Base-by-base conservation (phyloP, 2,888 invertebrate genomes). In the Ctenicera cuprea region DNA sequence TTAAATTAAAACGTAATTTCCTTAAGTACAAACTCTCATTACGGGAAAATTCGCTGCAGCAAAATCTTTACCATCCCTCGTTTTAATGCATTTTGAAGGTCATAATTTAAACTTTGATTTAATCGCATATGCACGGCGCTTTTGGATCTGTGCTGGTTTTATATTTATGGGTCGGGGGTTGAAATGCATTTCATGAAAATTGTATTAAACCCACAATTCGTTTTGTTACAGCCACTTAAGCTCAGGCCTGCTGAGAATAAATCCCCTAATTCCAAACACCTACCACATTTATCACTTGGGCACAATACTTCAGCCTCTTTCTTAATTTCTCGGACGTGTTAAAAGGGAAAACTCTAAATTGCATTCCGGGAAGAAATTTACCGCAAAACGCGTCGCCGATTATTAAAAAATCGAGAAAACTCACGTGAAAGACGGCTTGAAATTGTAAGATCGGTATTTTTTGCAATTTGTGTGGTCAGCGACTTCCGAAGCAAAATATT, bases 1-100 rank as follows among this genome's bases (percentile, higher is more conserved):
- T 68, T 73, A 73, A 73, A 69, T 73, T 69, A 70, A 70, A 73
- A 73, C 62, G 69, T 70, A 73, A 73, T 73, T 73, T 73, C 64
- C 73, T 70, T 69, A 73, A 73, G 73, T 73, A 73, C 73, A 62
- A 61, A 70, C 59, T 68, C 68, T 73, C 73, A 70, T 73, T 73
- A 73, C 59, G 69, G 33, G 57, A 70, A 65, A 73, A 64, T 68
- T 59, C 63, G 52, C 63, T 26, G 54, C 38, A 54, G 63, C 68
- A 68, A 43, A 73, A 73, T 63, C 52, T 64, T 67, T 71, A 64
- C 54, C 65, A 41, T 38, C 70, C 38, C 48, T 61, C 43, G 38
- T 41, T 73, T 50, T 66, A 74, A 67, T 71, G 66, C 54, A 61
- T 30, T 66, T 67, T 63, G 65, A 59, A 65, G 52, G 54, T 37